Conservation (phyloP, 2,797 vertebrate species). For the Cetoscarus ocellatus region DNA sequence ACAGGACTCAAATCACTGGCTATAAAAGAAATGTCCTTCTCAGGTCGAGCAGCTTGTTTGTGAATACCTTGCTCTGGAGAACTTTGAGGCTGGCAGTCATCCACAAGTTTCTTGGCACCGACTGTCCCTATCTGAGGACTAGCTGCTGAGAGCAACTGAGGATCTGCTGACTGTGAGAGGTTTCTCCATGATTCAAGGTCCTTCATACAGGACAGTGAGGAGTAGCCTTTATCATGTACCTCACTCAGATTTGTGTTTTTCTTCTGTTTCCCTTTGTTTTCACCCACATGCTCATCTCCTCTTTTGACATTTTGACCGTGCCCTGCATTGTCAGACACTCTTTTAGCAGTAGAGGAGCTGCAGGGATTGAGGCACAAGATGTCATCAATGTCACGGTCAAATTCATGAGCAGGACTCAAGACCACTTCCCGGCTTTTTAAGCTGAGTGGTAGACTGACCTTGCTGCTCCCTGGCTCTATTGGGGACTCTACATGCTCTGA, state of each 20-base stretch:
- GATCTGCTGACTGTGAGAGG: neutral
- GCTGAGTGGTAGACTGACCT: neutral
- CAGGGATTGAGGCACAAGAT: constrained; percentile 66
- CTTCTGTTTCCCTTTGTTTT: neutral
- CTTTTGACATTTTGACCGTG: neutral
- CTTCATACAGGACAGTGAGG: constrained; percentile 40
- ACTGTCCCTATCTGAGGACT: constrained; percentile 5
- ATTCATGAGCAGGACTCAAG: constrained; percentile 1
- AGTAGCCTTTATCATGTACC: constrained; percentile 58
- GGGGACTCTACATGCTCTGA: neutral
- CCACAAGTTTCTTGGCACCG: neutral
- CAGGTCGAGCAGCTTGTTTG: neutral
- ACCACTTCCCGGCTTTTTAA: neutral
- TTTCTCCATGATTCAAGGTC: neutral
- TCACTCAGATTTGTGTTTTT: neutral
- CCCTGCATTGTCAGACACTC: neutral
- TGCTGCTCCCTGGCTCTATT: neutral
- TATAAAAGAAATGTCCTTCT: neutral
- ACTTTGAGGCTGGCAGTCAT: neutral
- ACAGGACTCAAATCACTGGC: neutral
- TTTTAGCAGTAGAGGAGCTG: neutral
- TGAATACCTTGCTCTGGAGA: neutral
- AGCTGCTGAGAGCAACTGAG: neutral
- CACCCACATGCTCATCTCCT: no score
- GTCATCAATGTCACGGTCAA: constrained; percentile 59